Percentiles rank a stretch among this genome's conserved stretches.
Evolutionary conservation across 1,140 invertebrate genomes (phyloP).

Genomic region (Cyrtorhinus lividipennis): DNA sequence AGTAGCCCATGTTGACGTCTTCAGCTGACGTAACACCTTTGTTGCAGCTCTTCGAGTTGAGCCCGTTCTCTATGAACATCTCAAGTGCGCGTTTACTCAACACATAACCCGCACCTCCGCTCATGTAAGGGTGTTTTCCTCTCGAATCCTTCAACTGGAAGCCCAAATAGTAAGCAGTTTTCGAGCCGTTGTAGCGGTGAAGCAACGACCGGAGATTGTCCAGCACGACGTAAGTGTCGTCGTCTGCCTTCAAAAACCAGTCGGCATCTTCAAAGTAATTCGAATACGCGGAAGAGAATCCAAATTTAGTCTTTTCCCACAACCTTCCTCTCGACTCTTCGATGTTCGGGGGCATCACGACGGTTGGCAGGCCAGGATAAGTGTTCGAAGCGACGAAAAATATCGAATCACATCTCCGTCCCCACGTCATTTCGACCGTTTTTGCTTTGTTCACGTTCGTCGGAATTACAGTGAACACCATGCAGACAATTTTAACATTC

Average conservation of each 20-base stretch:
- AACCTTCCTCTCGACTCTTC: not conserved
- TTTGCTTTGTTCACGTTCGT: not conserved
- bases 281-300: not conserved
- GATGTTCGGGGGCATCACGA: not conserved
- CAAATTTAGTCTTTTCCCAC: not conserved
- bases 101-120: not conserved
- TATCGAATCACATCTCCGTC: not conserved
- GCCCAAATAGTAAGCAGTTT: not conserved
- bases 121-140: not conserved
- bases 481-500: not conserved
- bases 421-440: not conserved
- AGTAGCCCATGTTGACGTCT: not conserved
- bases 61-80: not conserved
- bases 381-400: not conserved
- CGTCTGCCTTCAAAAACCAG: not conserved
- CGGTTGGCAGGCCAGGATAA: not conserved
- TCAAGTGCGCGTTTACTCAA: not conserved
- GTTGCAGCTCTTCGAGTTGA: not conserved
- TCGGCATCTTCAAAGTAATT: not conserved
- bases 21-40: not conserved
- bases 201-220: not conserved
- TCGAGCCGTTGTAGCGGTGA: not conserved
- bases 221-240: not conserved
- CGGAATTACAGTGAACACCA: not conserved
- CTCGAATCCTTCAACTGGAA: not conserved